Percentiles rank a stretch among this genome's conserved stretches.
Conservation (phyloP, 2,797 vertebrate genomes). For the Dipus sagitta region DNA sequence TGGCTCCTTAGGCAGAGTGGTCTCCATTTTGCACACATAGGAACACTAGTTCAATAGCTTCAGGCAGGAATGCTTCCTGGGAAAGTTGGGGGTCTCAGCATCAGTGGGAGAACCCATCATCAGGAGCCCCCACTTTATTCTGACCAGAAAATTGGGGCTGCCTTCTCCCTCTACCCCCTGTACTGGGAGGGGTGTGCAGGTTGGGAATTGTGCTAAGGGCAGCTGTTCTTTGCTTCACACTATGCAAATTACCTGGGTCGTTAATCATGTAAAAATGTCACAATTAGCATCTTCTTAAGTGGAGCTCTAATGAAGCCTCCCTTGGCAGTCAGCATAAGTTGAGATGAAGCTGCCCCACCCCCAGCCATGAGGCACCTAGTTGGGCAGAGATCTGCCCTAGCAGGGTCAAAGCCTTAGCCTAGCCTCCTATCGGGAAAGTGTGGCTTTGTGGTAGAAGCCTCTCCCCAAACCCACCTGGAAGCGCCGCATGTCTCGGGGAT, state of each 20-base stretch:
- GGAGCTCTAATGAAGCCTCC: conserved; percentile 88
- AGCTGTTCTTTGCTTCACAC: conserved; percentile 74
- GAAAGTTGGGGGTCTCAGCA: neutral
- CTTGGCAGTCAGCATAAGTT: conserved; percentile 81
- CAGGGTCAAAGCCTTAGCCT: neutral
- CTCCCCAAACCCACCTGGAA: conserved; percentile 89
- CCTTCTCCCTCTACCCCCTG: conserved; percentile 51
- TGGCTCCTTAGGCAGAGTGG: neutral
- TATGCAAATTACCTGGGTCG: conserved; percentile 89
- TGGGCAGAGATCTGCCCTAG: conserved; percentile 89
- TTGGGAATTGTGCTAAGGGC: conserved; percentile 73
- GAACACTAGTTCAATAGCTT: neutral
- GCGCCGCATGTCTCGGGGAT: conserved; percentile 96
- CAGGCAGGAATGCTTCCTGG: neutral
- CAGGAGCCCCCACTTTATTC: conserved; percentile 49
- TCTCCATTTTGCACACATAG: neutral
- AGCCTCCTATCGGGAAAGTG: neutral
- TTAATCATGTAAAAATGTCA: conserved; percentile 91
- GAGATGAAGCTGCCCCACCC: conserved; percentile 80
- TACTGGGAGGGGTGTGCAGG: conserved; percentile 61
- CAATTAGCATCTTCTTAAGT: conserved; percentile 90
- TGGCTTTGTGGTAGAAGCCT: neutral
- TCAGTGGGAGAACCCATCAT: neutral
- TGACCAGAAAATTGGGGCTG: conserved; percentile 59
- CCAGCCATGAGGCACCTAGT: conserved; percentile 58